Evolutionary conservation across 1,140 invertebrate species (phyloP), one percentile per base, ranked within the genome.

Genomic region (Drosophila paulistorum): DNA sequence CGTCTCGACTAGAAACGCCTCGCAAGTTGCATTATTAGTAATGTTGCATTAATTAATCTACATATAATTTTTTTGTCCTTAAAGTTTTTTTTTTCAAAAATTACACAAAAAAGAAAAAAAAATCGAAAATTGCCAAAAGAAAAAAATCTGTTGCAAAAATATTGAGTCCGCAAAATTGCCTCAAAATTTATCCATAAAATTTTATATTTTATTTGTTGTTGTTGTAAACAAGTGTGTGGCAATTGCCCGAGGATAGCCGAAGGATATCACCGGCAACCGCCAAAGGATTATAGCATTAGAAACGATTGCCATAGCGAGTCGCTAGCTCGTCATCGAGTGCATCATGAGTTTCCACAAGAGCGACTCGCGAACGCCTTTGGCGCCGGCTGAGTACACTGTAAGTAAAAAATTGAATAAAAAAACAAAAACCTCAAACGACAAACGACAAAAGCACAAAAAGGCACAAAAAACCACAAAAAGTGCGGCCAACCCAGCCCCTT

Each of bases 301-400:
- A 51, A 51, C 14, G 7, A 23, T 23, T 51, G 10, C 4, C 9
- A 7, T 23, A 7, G 2, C 45, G 45, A 3, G 17, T 51, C 26
- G 41, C 61, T 26, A 70, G 68, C 54, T 68, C 63, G 23, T 45
- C 37, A 1, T 48, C 45, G 2, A 51, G 45, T 51, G 45, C 45
- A 51, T 10, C 9, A 91, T 91, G 90, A 91, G 90, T 90, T 91
- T 91, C 75, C 90, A 91, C 74, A 91, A 91, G 74, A 91, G 90
- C 81, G 80, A 91, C 65, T 91, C 90, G 63, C 87, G 90, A 69
- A 91, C 90, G 79, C 90, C 90, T 54, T 66, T 91, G 65, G 76
- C 90, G 65, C 90, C 90, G 57, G 77, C 85, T 17, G 84, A 90
- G 76, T 91, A 91, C 63, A 91, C 87, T 68, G 90, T 91, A 91